Base-by-base conservation (phyloP, 2,113 vertebrate genomes). In the Nothocercus julius region DNA sequence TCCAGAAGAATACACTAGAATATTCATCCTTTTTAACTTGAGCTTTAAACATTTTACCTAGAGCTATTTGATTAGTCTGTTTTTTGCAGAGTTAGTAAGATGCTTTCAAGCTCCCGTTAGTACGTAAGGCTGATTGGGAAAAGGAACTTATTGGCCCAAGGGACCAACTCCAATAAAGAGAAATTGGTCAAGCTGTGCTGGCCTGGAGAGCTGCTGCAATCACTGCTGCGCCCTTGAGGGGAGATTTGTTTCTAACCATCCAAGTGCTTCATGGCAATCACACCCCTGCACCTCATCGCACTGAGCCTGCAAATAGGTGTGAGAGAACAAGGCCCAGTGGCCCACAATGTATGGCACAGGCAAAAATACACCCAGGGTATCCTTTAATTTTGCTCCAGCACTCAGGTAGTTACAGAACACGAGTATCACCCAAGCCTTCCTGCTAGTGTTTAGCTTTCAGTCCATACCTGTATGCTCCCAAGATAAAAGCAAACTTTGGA, bases 101-200 rank as follows among this genome's bases (percentile, higher is more conserved):
- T 25, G 53, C 13, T 69, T 92, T 15, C 0, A 13, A 72, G 34
- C 22, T 72, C 5, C 3, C 7, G 16, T 34, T 45, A 21, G 32
- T 3, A 7, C 0, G 7, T 34, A n/a, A 61, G 87, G 28, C 24
- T 30, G 10, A 11, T 6, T 70, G 84, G 61, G 47, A 70, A 80
- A 61, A 13, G 45, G 40, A 77, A 17, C 49, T 22, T 7, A 11
- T 1, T 49, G 40, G 82, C 82, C 82, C 51, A 30, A 12, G 36
- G 63, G 42, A 16, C 19, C 15, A 45, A 68, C 25, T 34, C 16
- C 2, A 40, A 24, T 1, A 18, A 74, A 66, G 14, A 74, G 12
- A 38, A 74, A 21, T 7, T 2, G 51, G 1, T 32, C 38, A 18
- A 17, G 0, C 32, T 30, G 58, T 7, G 45, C 2, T 21, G 0